phyloP scores from a whole-genome alignment of 2,797 vertebrate genomes.

The Enteromius argenteus region DNA sequence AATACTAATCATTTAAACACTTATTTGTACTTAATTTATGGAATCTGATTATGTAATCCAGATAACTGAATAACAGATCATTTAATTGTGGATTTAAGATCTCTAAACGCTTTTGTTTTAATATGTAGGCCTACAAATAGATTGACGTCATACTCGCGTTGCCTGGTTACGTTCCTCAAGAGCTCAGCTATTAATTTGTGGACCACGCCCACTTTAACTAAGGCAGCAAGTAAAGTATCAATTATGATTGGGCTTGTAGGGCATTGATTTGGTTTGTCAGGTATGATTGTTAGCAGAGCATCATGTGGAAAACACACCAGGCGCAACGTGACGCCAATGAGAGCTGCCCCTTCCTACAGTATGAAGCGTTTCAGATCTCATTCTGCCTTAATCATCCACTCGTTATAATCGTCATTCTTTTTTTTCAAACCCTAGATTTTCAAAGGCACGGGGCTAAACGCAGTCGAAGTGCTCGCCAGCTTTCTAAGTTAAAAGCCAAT shows the following conservation, averaged over 20 bases:
- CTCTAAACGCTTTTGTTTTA: neutral
- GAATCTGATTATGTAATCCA: too few relatives aligned
- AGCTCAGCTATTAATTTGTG: neutral
- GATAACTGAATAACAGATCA: neutral
- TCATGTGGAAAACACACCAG: neutral
- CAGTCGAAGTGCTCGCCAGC: neutral
- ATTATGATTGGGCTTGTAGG: neutral
- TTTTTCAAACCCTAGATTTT: neutral
- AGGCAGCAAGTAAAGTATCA: too few relatives aligned
- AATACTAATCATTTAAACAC: too few relatives aligned
- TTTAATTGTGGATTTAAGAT: neutral
- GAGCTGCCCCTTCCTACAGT: neutral
- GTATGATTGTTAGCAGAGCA: neutral
- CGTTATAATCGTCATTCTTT: neutral
- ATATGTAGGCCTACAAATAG: too few relatives aligned
- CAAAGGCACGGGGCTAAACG: neutral
- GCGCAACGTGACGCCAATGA: slow-evolving; percentile 30
- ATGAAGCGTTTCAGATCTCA: neutral
- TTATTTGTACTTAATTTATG: too few relatives aligned
- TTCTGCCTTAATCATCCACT: neutral
- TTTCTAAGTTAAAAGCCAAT: neutral
- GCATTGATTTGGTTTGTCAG: neutral
- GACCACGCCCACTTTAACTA: neutral
- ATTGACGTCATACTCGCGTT: neutral
- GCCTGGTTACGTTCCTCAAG: slow-evolving; percentile 12